Percentiles rank a stretch among this genome's conserved stretches.
Evolutionary conservation across 2,113 vertebrate genomes (phyloP).

Genomic region (Gracilinanus agilis): DNA sequence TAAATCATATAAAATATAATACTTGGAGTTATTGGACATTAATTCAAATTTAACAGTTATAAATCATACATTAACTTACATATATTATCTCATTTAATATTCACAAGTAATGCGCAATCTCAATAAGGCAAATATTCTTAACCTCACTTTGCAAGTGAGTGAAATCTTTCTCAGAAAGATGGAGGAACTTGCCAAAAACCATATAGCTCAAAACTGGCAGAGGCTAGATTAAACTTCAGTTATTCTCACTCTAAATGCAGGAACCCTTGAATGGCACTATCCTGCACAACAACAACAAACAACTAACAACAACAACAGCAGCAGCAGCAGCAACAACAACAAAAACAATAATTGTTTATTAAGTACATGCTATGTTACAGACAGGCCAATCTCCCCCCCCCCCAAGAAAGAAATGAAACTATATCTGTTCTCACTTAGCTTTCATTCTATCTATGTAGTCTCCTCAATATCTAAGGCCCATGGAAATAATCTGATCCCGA

Average conservation of each 20-base stretch:
- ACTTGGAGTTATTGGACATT: too few species aligned
- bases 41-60: not conserved
- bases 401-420: not conserved
- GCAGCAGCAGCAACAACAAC: too few species aligned
- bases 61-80: not conserved
- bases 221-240: not conserved
- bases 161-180: not conserved
- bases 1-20: too few species aligned
- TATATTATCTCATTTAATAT: not conserved
- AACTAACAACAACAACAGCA: too few species aligned
- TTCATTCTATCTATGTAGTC: not conserved
- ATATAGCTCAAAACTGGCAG: not conserved
- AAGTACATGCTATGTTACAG: not conserved
- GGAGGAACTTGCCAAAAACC: not conserved
- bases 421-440: not conserved
- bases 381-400: fast-evolving
- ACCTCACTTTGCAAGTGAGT: not conserved
- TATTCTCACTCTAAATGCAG: not conserved
- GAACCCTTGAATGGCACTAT: not conserved
- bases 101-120: not conserved
- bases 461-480: not conserved
- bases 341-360: not conserved
- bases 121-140: not conserved
- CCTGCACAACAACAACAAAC: not conserved
- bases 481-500: not conserved